A percentile compares a stretch with the other conserved stretches of the same genome.
phyloP scores from a whole-genome alignment of 1,140 invertebrate genomes.

The Periplaneta americana region DNA sequence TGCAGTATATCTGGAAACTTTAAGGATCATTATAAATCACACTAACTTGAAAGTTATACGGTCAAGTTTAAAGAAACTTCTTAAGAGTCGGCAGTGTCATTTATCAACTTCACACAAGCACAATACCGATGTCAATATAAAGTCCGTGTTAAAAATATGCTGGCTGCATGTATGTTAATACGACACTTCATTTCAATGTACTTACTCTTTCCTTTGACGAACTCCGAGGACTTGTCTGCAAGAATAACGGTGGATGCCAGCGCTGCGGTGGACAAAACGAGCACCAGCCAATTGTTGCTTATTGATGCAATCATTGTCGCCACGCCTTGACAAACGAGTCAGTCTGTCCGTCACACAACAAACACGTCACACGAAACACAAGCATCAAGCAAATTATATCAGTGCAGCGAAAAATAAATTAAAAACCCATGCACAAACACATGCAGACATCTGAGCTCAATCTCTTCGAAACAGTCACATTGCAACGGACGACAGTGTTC shows the following conservation, averaged over 20 bases:
- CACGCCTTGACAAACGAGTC: background rate
- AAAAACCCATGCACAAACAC: background rate
- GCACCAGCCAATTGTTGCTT: background rate
- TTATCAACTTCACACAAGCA: no score
- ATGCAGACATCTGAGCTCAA: background rate
- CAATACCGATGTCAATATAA: no score
- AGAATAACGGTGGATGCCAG: conserved; percentile 32
- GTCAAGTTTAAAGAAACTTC: no score
- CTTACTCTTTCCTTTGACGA: conserved; percentile 51
- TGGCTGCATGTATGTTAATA: no score
- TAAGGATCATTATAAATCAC: no score
- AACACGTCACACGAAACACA: background rate
- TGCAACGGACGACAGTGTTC: background rate
- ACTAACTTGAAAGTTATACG: no score
- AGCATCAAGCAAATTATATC: background rate
- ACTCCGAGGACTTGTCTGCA: conserved; percentile 42
- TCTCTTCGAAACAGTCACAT: background rate
- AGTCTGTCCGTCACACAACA: background rate
- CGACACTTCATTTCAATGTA: conserved; percentile 14
- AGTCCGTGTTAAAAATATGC: no score
- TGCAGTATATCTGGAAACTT: no score
- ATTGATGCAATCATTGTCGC: conserved; percentile 6
- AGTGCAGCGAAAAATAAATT: background rate
- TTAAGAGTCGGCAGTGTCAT: no score
- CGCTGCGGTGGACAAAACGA: conserved; percentile 29